A percentile compares a stretch with the other conserved stretches of the same genome.
Evolutionary conservation across 2,888 invertebrate genomes (phyloP).

Genomic region (Ceraclea dissimilis): DNA sequence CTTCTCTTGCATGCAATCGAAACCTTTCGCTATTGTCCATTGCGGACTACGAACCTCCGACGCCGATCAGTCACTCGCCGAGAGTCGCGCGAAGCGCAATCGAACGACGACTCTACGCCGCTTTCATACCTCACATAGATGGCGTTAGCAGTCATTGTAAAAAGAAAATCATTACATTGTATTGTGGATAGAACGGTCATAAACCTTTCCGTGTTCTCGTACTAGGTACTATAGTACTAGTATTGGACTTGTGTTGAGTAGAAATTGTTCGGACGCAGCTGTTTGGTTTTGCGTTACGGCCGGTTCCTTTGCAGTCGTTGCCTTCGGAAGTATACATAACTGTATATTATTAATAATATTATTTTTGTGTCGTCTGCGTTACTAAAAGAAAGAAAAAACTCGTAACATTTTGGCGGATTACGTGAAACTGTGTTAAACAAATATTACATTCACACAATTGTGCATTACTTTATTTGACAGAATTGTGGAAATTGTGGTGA

Average conservation of each 20-base stretch:
- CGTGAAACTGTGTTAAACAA: background rate
- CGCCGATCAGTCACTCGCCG: conserved; percentile 13
- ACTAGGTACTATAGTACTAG: background rate
- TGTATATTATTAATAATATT: conserved; percentile 12
- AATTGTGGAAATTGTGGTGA: too few relatives aligned
- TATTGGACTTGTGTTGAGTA: background rate
- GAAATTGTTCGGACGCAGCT: conserved; percentile 11
- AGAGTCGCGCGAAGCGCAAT: conserved; percentile 6
- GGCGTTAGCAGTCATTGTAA: conserved; percentile 3
- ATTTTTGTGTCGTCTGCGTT: conserved; percentile 5
- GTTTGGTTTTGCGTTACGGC: conserved; percentile 16
- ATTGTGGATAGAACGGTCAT: conserved; percentile 15
- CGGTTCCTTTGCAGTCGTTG: conserved; percentile 13
- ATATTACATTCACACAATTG: background rate
- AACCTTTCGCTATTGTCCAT: conserved; percentile 12
- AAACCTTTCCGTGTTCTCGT: conserved; percentile 9
- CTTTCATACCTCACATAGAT: background rate
- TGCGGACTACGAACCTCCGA: background rate
- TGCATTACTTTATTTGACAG: too few relatives aligned
- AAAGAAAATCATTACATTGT: conserved; percentile 1
- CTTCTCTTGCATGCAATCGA: background rate
- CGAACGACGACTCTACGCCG: background rate
- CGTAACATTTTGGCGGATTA: conserved; percentile 17
- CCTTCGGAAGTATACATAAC: conserved; percentile 18
- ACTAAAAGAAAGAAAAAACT: background rate